phyloP scores from a whole-genome alignment of 1,140 invertebrate species.

The Papilio dardanus region DNA sequence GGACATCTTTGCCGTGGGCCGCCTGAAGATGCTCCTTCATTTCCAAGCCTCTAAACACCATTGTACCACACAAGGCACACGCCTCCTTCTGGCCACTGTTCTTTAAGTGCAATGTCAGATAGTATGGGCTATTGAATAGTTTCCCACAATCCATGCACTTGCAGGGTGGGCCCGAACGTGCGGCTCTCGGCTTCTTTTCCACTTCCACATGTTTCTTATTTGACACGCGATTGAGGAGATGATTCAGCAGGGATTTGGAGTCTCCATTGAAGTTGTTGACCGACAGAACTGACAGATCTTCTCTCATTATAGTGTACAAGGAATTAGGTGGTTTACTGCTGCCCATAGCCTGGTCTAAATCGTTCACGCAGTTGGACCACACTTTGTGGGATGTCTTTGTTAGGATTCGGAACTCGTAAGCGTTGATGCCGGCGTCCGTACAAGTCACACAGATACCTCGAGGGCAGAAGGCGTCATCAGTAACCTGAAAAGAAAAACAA shows the following conservation, averaged over 20 bases:
- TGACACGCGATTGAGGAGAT: conserved; percentile 51
- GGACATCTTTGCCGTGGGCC: conserved; percentile 52
- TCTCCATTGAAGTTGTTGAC: conserved; percentile 59
- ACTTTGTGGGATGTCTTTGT: conserved; percentile 55
- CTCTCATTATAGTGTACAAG: conserved; percentile 60
- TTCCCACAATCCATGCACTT: conserved; percentile 72
- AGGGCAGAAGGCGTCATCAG: conserved; percentile 58
- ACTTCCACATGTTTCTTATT: conserved; percentile 45
- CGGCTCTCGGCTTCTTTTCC: conserved; percentile 52
- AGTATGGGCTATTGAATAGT: conserved; percentile 67
- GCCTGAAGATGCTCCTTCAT: conserved; percentile 63
- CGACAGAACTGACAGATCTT: conserved; percentile 56
- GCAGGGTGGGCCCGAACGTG: conserved; percentile 56
- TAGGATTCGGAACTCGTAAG: conserved; percentile 61
- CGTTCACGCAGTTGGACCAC: conserved; percentile 60
- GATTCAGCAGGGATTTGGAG: conserved; percentile 51
- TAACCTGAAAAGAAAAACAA: conserved; percentile 57
- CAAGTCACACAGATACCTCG: conserved; percentile 59
- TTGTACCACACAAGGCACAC: conserved; percentile 58
- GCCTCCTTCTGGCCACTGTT: conserved; percentile 73
- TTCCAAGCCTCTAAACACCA: conserved; percentile 56
- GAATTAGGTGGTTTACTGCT: conserved; percentile 47
- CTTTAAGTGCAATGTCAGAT: conserved; percentile 69
- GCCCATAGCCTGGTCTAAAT: conserved; percentile 44
- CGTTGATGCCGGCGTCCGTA: conserved; percentile 54